These are phyloP conservation scores for Ariolimax columbianus DNA, from an alignment of 2,888 invertebrate genomes.

Conservation along the genomic window DNA sequence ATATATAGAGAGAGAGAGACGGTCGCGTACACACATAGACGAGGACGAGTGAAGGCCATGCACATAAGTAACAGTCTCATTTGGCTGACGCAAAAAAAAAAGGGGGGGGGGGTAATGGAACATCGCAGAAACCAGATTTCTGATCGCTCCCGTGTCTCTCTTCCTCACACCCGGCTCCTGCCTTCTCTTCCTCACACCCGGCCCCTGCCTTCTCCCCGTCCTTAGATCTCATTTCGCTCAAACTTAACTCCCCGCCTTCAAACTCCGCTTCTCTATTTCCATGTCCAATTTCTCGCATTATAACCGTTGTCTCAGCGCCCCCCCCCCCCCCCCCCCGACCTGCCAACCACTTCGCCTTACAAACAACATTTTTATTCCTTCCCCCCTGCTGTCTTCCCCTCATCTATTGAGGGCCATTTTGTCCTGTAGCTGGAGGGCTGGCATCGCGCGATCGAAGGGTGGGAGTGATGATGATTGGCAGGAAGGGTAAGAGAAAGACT, in stretches of 20 bases:
- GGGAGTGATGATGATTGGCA: slow-evolving; percentile 18
- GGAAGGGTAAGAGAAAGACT: not conserved
- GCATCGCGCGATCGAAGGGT: not conserved
- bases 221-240: not conserved
- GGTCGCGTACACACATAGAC: too few relatives aligned
- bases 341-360: slow-evolving; percentile 9
- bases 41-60: too few relatives aligned
- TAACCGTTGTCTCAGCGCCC: not conserved
- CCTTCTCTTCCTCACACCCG: not conserved
- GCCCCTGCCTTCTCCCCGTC: not conserved
- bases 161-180: too few relatives aligned
- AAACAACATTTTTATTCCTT: not conserved
- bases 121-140: too few relatives aligned
- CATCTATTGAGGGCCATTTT: not conserved
- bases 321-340: not conserved
- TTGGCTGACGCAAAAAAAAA: too few relatives aligned
- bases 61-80: too few relatives aligned
- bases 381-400: not conserved
- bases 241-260: not conserved
- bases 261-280: not conserved
- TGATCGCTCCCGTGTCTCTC: too few relatives aligned
- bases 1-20: too few relatives aligned
- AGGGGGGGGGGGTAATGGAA: too few relatives aligned
- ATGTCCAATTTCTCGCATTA: not conserved
- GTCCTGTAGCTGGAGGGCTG: not conserved